Evolutionary conservation across 2,797 vertebrate species (phyloP).

Genomic region (Pseudochirops cupreus): DNA sequence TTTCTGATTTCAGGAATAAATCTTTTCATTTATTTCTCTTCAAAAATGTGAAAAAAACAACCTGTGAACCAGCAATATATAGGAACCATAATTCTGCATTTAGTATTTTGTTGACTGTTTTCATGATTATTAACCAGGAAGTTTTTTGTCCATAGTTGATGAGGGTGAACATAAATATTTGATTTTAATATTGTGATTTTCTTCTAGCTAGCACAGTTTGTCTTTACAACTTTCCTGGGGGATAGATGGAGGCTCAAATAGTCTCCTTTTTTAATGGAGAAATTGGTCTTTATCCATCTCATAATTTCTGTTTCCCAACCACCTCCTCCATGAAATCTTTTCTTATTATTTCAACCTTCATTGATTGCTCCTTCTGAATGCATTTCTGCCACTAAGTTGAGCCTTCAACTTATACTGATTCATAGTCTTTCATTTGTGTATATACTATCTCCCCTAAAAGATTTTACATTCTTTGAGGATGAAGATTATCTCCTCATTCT

Average conservation of each 20-base stretch:
- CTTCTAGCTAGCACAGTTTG: constrained; percentile 37
- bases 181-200: constrained; percentile 29
- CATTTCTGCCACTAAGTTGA: neutral
- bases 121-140: constrained; percentile 38
- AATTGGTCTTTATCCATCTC: neutral
- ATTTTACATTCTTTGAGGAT: neutral
- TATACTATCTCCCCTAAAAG: neutral
- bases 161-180: neutral
- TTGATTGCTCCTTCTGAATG: constrained; percentile 23
- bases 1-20: constrained; percentile 53
- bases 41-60: constrained; percentile 24
- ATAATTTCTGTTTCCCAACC: constrained; percentile 22
- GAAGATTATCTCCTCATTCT: neutral
- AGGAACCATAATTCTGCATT: constrained; percentile 4
- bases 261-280: constrained; percentile 11
- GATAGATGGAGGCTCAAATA: neutral
- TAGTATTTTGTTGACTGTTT: constrained; percentile 43
- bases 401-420: constrained; percentile 15
- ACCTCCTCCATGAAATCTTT: constrained; percentile 7
- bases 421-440: constrained; percentile 1
- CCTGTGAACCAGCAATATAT: neutral
- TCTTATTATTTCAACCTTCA: neutral
- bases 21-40: neutral
- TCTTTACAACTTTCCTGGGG: constrained; percentile 32
- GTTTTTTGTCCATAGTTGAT: constrained; percentile 1